Base-by-base conservation (phyloP, 1,140 invertebrate genomes). In the Eupeodes corollae region DNA sequence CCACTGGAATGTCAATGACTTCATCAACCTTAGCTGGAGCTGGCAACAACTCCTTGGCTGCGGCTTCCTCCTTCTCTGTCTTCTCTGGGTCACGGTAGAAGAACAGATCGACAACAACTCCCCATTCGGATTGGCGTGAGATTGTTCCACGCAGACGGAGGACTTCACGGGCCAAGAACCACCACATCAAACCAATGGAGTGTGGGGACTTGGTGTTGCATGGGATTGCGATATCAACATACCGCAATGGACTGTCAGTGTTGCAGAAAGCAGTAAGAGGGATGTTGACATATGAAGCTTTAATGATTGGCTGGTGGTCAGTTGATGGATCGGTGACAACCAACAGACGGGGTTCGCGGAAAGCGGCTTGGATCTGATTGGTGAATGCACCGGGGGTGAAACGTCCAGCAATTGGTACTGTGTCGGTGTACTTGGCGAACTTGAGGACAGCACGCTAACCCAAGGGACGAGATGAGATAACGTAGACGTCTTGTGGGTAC, bases 121-220 rank as follows among this genome's bases (percentile, higher is more conserved):
- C 86, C 94, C 94, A 98, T 51, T 88, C 87, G 46, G 83, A 82
- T 57, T 94, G 88, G 49, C 94, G 82, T 18, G 86, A 80, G 55
- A 99, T 91, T 30, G 82, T 85, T 43, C 96, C 97, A 42, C 94
- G 80, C 32, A 99, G 78, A 54, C 94, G 82, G 1, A 99, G 77
- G 21, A 99, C 95, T 73, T 99, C 96, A 63, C 97, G 83, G 21
- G 96, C 89, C 56, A 99, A 73, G 53, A 99, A 71, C 95, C 95
- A 99, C 93, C 94, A 99, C 90, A 99, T 95, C 48, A 99, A 74
- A 75, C 97, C 97, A 72, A 99, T 93, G 13, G 93, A 96, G 61
- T 98, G 87, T n/a, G 83, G 73, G 53, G 87, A 83, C 75, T 98
- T 98, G 71, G 92, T 99, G 74, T 99, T 99, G 77, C 95, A 98